A percentile compares a stretch with the other conserved stretches of the same genome.
Conservation (phyloP, 2,888 invertebrate species). For the Catocala fraxini region DNA sequence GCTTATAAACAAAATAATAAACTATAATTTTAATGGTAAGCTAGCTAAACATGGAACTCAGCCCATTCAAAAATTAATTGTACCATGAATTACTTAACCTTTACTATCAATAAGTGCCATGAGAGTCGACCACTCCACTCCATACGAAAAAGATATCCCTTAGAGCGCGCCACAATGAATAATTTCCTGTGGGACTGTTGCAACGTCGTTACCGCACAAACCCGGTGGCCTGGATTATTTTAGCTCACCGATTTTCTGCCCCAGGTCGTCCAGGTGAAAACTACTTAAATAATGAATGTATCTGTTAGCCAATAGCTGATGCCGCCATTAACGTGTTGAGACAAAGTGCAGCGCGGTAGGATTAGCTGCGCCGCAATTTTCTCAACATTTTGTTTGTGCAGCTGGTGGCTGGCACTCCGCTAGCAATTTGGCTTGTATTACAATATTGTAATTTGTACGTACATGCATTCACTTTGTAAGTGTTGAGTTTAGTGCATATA, state of each 20-base stretch:
- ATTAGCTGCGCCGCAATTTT: not conserved
- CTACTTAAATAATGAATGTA: conserved; percentile 4
- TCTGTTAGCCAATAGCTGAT: not conserved
- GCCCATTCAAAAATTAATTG: too few species aligned
- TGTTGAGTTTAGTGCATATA: too few species aligned
- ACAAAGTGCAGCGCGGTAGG: not conserved
- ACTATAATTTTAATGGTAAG: too few species aligned
- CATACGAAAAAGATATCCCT: not conserved
- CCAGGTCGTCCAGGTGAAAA: not conserved
- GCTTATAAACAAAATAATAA: too few species aligned
- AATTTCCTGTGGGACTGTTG: conserved; percentile 1
- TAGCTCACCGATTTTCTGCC: not conserved
- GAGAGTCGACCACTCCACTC: too few species aligned
- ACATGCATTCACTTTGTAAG: not conserved
- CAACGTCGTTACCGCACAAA: not conserved
- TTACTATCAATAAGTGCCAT: too few species aligned
- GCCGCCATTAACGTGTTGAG: not conserved
- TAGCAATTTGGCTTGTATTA: too few species aligned
- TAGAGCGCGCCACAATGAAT: not conserved
- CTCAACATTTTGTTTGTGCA: not conserved
- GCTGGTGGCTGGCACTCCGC: too few species aligned
- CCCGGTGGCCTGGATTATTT: conserved; percentile 6
- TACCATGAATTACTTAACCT: too few species aligned
- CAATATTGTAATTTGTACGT: not conserved
- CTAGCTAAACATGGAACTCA: too few species aligned